Percentiles rank a stretch among this genome's conserved stretches.
phyloP scores from a whole-genome alignment of 2,888 invertebrate species.

The Sipha maydis region DNA sequence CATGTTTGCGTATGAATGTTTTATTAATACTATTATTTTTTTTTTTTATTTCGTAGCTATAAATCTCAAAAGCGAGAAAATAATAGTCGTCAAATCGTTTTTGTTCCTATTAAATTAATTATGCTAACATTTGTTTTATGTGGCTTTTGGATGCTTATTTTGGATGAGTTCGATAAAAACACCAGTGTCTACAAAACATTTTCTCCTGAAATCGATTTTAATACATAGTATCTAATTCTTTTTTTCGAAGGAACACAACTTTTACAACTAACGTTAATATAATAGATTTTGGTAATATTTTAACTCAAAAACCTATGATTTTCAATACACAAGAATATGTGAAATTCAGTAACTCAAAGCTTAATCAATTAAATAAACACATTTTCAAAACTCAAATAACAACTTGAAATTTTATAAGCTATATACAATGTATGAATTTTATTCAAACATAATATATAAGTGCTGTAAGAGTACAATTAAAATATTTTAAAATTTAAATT shows the following conservation, averaged over 20 bases:
- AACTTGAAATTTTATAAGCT: no score
- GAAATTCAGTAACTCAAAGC: no score
- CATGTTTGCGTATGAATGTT: conserved; percentile 20
- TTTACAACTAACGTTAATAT: no score
- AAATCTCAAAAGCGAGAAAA: conserved; percentile 26
- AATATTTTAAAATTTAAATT: no score
- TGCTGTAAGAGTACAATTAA: no score
- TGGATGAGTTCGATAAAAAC: not conserved
- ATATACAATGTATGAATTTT: no score
- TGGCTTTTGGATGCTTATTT: not conserved
- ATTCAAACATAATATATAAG: no score
- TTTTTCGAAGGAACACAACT: not conserved
- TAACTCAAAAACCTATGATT: not conserved
- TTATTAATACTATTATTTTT: not conserved
- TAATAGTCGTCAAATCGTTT: not conserved
- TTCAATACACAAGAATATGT: not conserved
- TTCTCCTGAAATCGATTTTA: not conserved
- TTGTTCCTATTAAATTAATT: not conserved
- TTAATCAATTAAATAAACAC: no score
- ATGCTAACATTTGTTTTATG: not conserved
- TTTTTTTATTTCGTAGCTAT: not conserved
- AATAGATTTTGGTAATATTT: not conserved
- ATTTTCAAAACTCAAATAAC: no score
- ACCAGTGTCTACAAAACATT: not conserved
- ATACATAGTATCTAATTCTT: no score